Conservation (phyloP, 2,113 vertebrate genomes). For the Gila orcuttii region DNA sequence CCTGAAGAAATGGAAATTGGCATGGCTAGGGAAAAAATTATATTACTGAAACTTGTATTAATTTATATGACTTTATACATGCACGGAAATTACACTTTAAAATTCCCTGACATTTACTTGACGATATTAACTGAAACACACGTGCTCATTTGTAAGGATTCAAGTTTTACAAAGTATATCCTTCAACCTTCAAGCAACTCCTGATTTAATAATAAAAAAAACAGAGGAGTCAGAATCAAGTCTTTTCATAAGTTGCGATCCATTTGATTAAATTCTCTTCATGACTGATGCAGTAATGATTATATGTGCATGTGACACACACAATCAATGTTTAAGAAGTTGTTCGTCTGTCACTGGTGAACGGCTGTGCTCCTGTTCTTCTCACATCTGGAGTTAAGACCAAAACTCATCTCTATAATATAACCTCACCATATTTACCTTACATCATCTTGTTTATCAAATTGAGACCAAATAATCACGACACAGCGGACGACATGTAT, state of each 20-base stretch:
- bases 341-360: neutral
- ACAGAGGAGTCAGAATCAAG: neutral
- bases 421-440: neutral
- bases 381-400: conserved; percentile 13
- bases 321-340: neutral
- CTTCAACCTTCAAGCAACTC: neutral
- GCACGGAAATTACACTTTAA: neutral
- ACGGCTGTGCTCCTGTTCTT: neutral
- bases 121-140: neutral
- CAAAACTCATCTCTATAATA: neutral
- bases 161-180: neutral
- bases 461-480: neutral
- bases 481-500: neutral
- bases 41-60: no score
- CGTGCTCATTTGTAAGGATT: neutral
- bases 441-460: neutral
- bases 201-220: neutral
- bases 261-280: neutral
- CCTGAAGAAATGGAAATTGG: neutral
- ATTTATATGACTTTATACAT: neutral
- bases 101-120: neutral
- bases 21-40: neutral
- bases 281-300: neutral
- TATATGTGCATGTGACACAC: neutral
- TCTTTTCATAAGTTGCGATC: neutral